phyloP scores from a whole-genome alignment of 1,140 invertebrate genomes.

The Drosophila pruinosa region DNA sequence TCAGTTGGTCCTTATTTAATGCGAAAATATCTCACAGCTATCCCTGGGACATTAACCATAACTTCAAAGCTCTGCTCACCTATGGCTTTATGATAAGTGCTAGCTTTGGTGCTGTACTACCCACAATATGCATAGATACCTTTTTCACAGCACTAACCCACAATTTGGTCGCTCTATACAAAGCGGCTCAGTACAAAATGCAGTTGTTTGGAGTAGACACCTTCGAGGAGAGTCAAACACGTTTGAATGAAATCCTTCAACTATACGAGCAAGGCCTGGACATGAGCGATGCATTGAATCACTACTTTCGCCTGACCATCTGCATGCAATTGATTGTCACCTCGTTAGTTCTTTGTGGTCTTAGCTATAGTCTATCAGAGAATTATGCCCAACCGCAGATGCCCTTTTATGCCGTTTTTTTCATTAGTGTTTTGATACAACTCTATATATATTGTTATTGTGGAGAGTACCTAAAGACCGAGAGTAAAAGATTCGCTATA shows the following conservation, averaged over 20 bases:
- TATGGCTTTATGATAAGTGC: slow-evolving; percentile 32
- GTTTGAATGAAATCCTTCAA: slow-evolving; percentile 14
- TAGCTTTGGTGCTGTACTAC: slow-evolving; percentile 24
- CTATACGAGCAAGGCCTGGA: slow-evolving; percentile 43
- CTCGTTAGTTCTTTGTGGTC: slow-evolving; percentile 43
- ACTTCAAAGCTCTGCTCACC: slow-evolving; percentile 4
- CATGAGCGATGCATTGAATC: slow-evolving; percentile 36
- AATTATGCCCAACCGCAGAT: slow-evolving; percentile 42
- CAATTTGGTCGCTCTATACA: slow-evolving; percentile 53
- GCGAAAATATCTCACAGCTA: slow-evolving; percentile 1
- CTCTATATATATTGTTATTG: slow-evolving; percentile 55
- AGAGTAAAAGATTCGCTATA: slow-evolving; percentile 41
- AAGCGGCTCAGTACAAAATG: slow-evolving; percentile 40
- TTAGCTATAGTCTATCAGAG: slow-evolving; percentile 44
- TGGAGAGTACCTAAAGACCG: slow-evolving; percentile 51
- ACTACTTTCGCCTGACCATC: slow-evolving; percentile 37
- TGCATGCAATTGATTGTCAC: slow-evolving; percentile 47
- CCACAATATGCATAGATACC: slow-evolving; percentile 47
- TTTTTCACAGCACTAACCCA: slow-evolving; percentile 43
- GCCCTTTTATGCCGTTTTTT: slow-evolving; percentile 47
- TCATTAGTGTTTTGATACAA: slow-evolving; percentile 37
- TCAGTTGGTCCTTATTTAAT: too few relatives aligned
- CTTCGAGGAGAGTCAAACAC: slow-evolving; percentile 1
- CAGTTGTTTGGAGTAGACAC: not conserved
- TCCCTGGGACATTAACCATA: slow-evolving; percentile 42